Evolutionary conservation across 2,888 invertebrate species (phyloP), one percentile per base, ranked within the genome.

Genomic region (Brassicogethes aeneus): DNA sequence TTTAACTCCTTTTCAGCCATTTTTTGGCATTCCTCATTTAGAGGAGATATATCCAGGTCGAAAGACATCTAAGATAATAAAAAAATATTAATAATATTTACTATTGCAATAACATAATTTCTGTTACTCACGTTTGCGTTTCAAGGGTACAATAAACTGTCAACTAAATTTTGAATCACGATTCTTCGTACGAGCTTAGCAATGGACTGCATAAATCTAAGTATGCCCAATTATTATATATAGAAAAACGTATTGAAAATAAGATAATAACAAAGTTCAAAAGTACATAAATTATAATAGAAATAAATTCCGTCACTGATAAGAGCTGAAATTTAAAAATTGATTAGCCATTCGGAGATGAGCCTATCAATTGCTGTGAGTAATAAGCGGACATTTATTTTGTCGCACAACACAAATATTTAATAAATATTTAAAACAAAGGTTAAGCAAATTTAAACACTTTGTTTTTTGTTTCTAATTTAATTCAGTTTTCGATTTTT

Each of bases 1-100:
- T 82, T 69, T 7, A 85, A 65, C 61, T 85, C 82, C 16, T 63
- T 68, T 54, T 75, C 73, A 5, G 85, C 85, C 7, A 80, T 55
- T 43, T 70, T 73, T 54, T 69, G 62, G 0, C 76, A 70, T 53
- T 79, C 81, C 1, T 75, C 74, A 43, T 66, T 70, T 34, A 80
- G 59, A 51, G 79, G 79, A 43, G 67, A 72, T 41, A 72, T 64
- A 53, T 83, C 78, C 46, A 85, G 56, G 49, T 69, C 70, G 60
- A 82, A 82, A 12, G 39, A 23, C 46, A 51, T 47, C 48, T 46
- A 36, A 7, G 32, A 37, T 23, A 32, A 32, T 12, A 32, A 10
- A 32, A 5, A 5, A 7, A 23, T 23, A 23, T 23, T 23, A 23
- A 23, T 23, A 23, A 7, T 23, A 23, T 7, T 23, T 23, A 23